Evolutionary conservation across 1,140 invertebrate species (phyloP), one percentile per base, ranked within the genome.

Genomic region (Calliopsis andreniformis): DNA sequence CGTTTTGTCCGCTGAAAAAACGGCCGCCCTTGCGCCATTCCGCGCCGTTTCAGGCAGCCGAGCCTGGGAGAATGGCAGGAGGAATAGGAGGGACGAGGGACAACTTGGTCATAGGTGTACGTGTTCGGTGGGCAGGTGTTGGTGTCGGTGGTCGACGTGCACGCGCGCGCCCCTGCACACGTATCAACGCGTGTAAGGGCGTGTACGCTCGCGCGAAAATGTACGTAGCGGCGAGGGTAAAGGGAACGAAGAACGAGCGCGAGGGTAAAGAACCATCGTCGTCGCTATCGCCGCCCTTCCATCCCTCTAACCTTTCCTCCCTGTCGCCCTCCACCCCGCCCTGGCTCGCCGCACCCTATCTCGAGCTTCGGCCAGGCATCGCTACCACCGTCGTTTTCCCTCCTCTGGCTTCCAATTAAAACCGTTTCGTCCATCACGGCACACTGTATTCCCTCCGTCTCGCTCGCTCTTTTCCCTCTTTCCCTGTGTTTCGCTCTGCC

Each of bases 351-450:
- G 43, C 66, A 45, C 59, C 59, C 69, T 63, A 53, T 63, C 58
- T 51, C 35, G 70, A 55, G 59, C 47, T 56, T 56, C 35, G 61
- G n/a, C 49, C 59, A 39, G 32, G 69, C 35, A 51, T 20, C 49
- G 67, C 59, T 30, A 53, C 70, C 28, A 35, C 35, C 35, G 39
- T 20, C 62, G 42, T 43, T 64, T 47, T 67, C 56, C 56, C 62
- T 32, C 43, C 77, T 78, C 75, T 55, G 58, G 67, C 78, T 86
- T 85, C 87, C 87, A 87, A 88, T 87, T 88, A 87, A 88, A 88
- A 86, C 78, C 79, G 79, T 87, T 88, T 87, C 83, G 62, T 79
- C 77, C 75, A 77, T 78, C 68, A 59, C 70, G 47, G 28, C 63
- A 35, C 64, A 73, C 43, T 53, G 20, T 53, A 59, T 78, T 49